phyloP scores from a whole-genome alignment of 2,797 vertebrate genomes.

The Otus scops region DNA sequence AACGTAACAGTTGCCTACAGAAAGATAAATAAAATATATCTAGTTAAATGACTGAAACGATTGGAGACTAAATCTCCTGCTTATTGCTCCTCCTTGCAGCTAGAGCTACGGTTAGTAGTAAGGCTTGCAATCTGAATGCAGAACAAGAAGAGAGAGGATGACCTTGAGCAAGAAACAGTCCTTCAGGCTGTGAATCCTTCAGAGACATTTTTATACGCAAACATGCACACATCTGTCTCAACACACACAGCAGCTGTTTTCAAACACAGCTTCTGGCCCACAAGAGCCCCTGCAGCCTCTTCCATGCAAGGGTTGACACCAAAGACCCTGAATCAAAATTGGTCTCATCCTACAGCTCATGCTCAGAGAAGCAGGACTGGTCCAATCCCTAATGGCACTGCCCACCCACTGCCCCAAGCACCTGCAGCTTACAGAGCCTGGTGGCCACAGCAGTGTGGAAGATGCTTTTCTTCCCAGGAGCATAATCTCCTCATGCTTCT shows the following conservation, averaged over 20 bases:
- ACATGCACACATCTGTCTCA: neutral
- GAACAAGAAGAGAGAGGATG: neutral
- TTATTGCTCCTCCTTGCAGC: neutral
- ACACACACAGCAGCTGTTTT: neutral
- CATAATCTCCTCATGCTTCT: neutral
- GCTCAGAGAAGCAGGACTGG: neutral
- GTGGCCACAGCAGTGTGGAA: accelerated
- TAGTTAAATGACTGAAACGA: neutral
- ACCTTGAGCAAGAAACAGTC: neutral
- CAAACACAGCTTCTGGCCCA: neutral
- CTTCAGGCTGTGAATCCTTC: neutral
- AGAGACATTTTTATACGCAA: neutral
- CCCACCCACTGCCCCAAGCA: neutral
- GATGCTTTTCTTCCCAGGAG: neutral
- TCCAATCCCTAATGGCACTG: neutral
- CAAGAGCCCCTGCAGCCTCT: neutral
- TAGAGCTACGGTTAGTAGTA: neutral
- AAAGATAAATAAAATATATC: neutral
- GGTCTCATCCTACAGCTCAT: neutral
- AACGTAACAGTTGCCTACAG: neutral
- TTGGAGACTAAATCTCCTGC: neutral
- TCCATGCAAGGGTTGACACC: neutral
- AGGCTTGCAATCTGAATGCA: neutral
- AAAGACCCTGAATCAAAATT: neutral
- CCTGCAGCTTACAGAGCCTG: accelerated